A percentile compares a stretch with the other conserved stretches of the same genome.
phyloP scores from a whole-genome alignment of 2,888 invertebrate genomes.

The Lissocephala sabroskyi region DNA sequence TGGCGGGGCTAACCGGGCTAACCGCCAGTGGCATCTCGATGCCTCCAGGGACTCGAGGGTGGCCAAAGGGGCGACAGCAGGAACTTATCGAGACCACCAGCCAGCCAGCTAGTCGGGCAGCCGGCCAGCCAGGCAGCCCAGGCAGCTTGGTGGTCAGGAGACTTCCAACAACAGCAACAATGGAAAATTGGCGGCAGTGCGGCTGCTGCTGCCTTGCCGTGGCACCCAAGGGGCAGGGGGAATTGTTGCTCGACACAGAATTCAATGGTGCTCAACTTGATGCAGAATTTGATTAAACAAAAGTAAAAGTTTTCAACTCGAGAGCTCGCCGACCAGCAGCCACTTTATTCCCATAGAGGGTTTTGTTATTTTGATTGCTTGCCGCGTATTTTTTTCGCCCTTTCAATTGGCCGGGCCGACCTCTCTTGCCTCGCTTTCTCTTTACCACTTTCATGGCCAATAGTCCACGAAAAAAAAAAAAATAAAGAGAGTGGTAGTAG shows the following conservation, averaged over 20 bases:
- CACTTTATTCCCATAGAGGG: conserved; percentile 26
- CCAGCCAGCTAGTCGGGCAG: conserved; percentile 11
- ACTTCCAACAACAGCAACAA: conserved; percentile 40
- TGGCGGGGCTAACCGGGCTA: conserved; percentile 36
- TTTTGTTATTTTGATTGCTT: conserved; percentile 33
- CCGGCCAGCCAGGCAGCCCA: conserved; percentile 28
- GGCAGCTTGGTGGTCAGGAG: no score
- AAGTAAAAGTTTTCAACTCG: conserved; percentile 56
- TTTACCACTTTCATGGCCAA: conserved; percentile 45
- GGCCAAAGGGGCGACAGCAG: no score
- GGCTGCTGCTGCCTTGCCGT: conserved; percentile 16
- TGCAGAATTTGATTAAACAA: conserved; percentile 64
- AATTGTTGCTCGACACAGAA: conserved; percentile 41
- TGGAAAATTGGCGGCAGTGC: conserved; percentile 18
- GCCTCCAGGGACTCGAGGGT: not conserved
- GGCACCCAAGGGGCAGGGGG: conserved; percentile 5
- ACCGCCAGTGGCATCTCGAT: conserved; percentile 26
- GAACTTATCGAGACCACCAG: conserved; percentile 35
- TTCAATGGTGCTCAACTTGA: conserved; percentile 51
- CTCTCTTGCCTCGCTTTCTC: conserved; percentile 3
- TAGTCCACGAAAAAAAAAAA: conserved; percentile 22
- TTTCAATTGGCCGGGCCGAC: conserved; percentile 3
- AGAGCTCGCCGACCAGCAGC: conserved; percentile 18
- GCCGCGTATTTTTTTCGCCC: conserved; percentile 3
- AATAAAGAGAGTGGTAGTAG: no score